phyloP scores from a whole-genome alignment of 92 coral and sea anemone species.

The Palythoa caribaeorum region DNA sequence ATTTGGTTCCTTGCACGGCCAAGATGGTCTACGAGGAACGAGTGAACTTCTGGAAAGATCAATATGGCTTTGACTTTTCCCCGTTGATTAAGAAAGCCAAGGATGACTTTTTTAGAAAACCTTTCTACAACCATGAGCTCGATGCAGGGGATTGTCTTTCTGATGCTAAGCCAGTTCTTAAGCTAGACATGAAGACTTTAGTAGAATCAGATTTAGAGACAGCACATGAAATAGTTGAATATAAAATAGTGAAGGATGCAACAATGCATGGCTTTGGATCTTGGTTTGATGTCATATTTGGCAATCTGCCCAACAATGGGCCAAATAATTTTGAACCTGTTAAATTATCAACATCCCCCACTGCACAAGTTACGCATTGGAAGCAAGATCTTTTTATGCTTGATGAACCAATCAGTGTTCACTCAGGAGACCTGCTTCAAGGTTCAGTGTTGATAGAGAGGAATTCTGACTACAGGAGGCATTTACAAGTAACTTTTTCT shows the following conservation, averaged over 20 bases:
- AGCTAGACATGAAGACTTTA: slow-evolving; percentile 72
- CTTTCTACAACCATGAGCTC: slow-evolving; percentile 83
- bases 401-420: slow-evolving; percentile 82
- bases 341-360: slow-evolving; percentile 79
- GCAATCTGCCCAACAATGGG: slow-evolving; percentile 59
- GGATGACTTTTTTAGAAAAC: slow-evolving; percentile 86
- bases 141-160: slow-evolving; percentile 73
- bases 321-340: slow-evolving; percentile 42
- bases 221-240: slow-evolving; percentile 67
- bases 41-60: slow-evolving; percentile 88
- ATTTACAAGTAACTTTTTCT: slow-evolving; percentile 75
- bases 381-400: slow-evolving; percentile 91
- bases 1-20: slow-evolving; percentile 85
- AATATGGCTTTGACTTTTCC: slow-evolving; percentile 95
- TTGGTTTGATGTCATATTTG: slow-evolving; percentile 96
- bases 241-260: slow-evolving; percentile 73
- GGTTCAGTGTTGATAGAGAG: slow-evolving; percentile 78
- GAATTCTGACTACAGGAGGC: slow-evolving; percentile 84
- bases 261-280: slow-evolving; percentile 88
- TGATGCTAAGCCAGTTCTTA: slow-evolving; percentile 65
- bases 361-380: slow-evolving; percentile 87
- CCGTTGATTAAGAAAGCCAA: slow-evolving; percentile 80
- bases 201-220: slow-evolving; percentile 70
- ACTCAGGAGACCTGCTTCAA: slow-evolving; percentile 64
- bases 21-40: slow-evolving; percentile 74